Base-by-base conservation (phyloP, 2,113 vertebrate species). In the Gadus macrocephalus region DNA sequence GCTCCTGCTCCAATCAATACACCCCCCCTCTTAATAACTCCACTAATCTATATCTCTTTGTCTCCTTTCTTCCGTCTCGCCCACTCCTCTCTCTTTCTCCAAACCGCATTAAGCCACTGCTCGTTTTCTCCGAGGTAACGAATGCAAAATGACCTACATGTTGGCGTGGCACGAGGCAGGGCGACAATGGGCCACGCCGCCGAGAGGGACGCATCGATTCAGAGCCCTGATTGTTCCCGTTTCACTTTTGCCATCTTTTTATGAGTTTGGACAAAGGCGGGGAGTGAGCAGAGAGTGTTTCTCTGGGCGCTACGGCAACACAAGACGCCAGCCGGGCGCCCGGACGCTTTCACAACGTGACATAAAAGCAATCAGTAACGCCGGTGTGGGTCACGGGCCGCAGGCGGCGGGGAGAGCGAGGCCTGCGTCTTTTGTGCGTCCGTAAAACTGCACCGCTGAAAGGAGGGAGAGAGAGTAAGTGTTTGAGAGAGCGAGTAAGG, bases 41-140 rank as follows among this genome's bases (percentile, higher is more conserved):
- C 93, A 88, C 92, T 94, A 93, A 95, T 98, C 96, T 95, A 96
- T 98, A 96, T 93, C 90, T 92, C 94, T 97, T 98, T 98, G 96
- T 98, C 90, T 95, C 80, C 89, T 88, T 93, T 91, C 93, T 93
- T 93, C 93, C 89, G 88, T 92, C 91, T 76, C 86, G 92, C 91
- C 88, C 91, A 88, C 83, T 84, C 84, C 73, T 70, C 90, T 81
- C 77, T 68, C 76, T 69, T 92, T 93, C 91, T 90, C 83, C 89
- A 93, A 93, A 93, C 86, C 86, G 91, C 93, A 95, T 92, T 93
- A 93, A 91, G 91, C 84, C 87, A 88, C 91, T 35, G 31, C 31
- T 35, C 31, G 31, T 35, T 35, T 35, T 35, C 31, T 89, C 84
- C 82, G 89, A 87, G 62, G 77, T 94, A 92, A 94, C 71, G 78